Base-by-base conservation (phyloP, 2,888 invertebrate genomes). In the Autographa gamma region DNA sequence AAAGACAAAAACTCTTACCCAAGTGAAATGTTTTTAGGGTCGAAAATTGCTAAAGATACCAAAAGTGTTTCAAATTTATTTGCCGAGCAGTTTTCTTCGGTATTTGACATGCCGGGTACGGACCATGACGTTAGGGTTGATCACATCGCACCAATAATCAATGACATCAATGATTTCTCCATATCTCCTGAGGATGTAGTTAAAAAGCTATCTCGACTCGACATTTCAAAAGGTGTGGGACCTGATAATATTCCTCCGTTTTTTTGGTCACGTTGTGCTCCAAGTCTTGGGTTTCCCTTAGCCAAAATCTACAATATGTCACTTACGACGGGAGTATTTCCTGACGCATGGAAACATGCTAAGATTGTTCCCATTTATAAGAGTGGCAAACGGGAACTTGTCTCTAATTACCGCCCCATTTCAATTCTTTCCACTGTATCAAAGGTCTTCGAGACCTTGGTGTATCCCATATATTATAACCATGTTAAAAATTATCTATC, bases 291-390 rank as follows among this genome's bases (percentile, higher is more conserved):
- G 16, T 8, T 14, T 3, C 73, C 69, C 4, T 56, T 69, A 16
- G n/a, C 25, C 0, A 58, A 63, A 31, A 48, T 79, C 14, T 81
- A 71, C 63, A 76, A 77, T 8, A 61, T 67, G 9, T 81, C 81
- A 1, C 59, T 81, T 2, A 4, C 11, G 0, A 43, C 56, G 0
- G 79, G 76, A 11, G 19, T 72, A 11, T 79, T 79, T 43, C 82
- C 80, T 0, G 11, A 32, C 0, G 8, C 1, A 0, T 80, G 76
- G 78, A 80, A 80, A 61, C 43, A 14, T 6, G 73, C 76, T 13
- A 66, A 66, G n/a, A 62, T 80, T 0, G 63, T 74, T n/a, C 73
- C 80, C 6, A 71, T 77, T 8, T 48, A 59, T 31, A 80, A 80
- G 60, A 63, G 67, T 11, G 80, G 76, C 9, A 71, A 77, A 59